These are phyloP conservation scores for Cladorhizidae sp. DNA, from an alignment of 37 sponge, comb jelly and placozoan genomes.

Conservation along the genomic window DNA sequence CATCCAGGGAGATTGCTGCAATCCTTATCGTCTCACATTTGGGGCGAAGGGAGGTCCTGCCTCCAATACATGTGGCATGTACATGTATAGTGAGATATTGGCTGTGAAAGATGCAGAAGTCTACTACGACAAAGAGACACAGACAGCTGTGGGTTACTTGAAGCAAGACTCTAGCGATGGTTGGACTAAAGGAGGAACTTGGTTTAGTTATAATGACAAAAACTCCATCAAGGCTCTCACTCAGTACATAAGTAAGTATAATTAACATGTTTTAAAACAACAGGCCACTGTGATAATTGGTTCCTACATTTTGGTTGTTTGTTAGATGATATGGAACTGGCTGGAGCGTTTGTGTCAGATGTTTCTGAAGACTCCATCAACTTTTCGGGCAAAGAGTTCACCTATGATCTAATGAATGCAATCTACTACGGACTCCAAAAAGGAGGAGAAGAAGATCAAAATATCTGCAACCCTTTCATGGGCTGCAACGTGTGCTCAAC, in stretches of 20 bases:
- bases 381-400: constrained; percentile 7
- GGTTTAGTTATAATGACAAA: constrained; percentile 34
- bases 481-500: neutral
- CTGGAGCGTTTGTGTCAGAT: constrained; percentile 29
- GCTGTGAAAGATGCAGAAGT: neutral
- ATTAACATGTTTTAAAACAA: no score
- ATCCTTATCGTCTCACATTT: constrained; percentile 7
- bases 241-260: constrained; percentile 19
- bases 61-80: constrained; percentile 18
- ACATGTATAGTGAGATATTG: constrained; percentile 36
- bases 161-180: constrained; percentile 17
- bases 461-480: neutral
- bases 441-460: neutral
- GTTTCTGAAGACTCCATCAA: constrained; percentile 8
- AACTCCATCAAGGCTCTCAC: constrained; percentile 18
- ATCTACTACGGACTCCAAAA: constrained; percentile 1
- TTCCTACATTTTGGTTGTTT: neutral
- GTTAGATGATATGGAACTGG: constrained; percentile 1
- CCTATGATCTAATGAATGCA: neutral
- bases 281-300: neutral
- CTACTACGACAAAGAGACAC: constrained; percentile 16
- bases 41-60: constrained; percentile 20
- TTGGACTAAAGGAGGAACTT: constrained; percentile 39
- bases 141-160: constrained; percentile 28
- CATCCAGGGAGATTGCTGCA: constrained; percentile 35